These are phyloP conservation scores for Saccostrea cuccullata DNA, from an alignment of 1,140 invertebrate species.

Conservation along the genomic window DNA sequence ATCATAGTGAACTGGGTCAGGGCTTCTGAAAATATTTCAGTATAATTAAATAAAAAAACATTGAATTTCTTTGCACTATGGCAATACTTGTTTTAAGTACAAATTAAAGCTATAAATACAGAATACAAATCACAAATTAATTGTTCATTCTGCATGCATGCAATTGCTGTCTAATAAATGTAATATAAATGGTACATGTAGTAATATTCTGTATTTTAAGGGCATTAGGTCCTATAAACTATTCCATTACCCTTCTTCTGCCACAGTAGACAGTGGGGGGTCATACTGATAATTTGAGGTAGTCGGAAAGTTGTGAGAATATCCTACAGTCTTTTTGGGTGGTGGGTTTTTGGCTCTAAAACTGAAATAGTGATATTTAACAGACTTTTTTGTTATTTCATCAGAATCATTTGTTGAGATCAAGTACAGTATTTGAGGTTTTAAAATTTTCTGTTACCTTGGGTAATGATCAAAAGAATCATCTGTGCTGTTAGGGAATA, in stretches of 20 bases:
- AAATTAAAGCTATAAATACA: too few relatives aligned
- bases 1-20: not conserved
- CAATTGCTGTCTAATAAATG: not conserved
- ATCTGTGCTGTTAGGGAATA: not conserved
- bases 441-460: not conserved
- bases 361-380: not conserved
- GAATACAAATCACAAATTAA: not conserved
- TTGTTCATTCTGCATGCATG: not conserved
- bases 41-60: not conserved
- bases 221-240: not conserved
- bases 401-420: not conserved
- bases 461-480: slow-evolving; percentile 1
- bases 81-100: too few relatives aligned
- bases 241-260: slow-evolving; percentile 5
- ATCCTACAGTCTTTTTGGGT: slow-evolving; percentile 2
- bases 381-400: not conserved
- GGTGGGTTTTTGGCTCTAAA: not conserved
- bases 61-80: not conserved
- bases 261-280: not conserved
- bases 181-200: not conserved
- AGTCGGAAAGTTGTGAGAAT: not conserved
- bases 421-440: not conserved
- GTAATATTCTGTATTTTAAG: too few relatives aligned
- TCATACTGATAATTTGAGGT: not conserved
- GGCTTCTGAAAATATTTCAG: not conserved